phyloP scores from a whole-genome alignment of 1,140 invertebrate genomes.

The Drosophila fuyamai region DNA sequence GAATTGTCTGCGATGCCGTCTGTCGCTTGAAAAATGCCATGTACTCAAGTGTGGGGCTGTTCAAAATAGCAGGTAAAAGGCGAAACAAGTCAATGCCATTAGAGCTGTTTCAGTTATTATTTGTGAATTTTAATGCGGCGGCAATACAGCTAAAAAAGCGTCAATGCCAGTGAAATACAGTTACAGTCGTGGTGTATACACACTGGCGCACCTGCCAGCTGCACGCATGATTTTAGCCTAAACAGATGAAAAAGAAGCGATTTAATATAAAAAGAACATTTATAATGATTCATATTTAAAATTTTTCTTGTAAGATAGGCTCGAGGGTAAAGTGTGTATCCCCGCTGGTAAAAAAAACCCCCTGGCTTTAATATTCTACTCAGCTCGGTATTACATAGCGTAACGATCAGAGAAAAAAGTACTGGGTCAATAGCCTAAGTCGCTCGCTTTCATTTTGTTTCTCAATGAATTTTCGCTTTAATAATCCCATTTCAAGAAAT shows the following conservation, averaged over 20 bases:
- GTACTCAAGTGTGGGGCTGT: neutral
- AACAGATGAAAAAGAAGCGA: conserved; percentile 1
- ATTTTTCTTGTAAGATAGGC: too few relatives aligned
- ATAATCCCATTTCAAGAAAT: conserved; percentile 55
- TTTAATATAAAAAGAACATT: neutral
- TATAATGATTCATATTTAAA: neutral
- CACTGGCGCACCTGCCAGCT: conserved; percentile 21
- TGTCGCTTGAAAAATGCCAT: conserved; percentile 31
- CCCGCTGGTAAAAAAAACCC: too few relatives aligned
- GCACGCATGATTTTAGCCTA: conserved; percentile 9
- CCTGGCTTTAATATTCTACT: too few relatives aligned
- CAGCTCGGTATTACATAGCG: neutral
- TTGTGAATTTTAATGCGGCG: conserved; percentile 55
- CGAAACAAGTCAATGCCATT: conserved; percentile 59
- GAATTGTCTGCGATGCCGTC: conserved; percentile 42
- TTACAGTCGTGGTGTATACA: conserved; percentile 37
- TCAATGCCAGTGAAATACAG: conserved; percentile 9
- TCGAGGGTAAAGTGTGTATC: too few relatives aligned
- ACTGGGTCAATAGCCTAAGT: conserved; percentile 12
- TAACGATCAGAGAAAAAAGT: neutral
- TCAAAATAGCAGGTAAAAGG: conserved; percentile 12
- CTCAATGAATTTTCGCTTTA: conserved; percentile 5
- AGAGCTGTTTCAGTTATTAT: conserved; percentile 26
- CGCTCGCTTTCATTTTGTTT: neutral
- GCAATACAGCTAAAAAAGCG: conserved; percentile 7